Conservation (phyloP, 2,113 vertebrate genomes). For the western clawed frog (Xenopus tropicalis) region DNA sequence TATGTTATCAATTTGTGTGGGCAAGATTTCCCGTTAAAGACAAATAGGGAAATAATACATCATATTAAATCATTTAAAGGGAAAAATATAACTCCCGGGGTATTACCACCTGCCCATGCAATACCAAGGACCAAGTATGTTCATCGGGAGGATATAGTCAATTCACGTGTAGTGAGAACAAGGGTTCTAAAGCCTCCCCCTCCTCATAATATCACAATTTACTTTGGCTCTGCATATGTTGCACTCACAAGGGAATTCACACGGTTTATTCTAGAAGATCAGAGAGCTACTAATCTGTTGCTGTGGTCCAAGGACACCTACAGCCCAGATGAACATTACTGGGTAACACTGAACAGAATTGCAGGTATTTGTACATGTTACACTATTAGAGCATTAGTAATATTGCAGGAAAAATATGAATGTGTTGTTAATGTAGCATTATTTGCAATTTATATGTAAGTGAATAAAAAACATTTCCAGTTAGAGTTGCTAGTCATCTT, state of each 20-base stretch:
- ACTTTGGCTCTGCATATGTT: slow-evolving; percentile 65
- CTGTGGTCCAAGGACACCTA: slow-evolving; percentile 65
- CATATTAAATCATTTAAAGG: slow-evolving; percentile 56
- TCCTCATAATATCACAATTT: slow-evolving; percentile 62
- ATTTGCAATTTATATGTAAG: too few species aligned
- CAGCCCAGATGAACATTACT: slow-evolving; percentile 67
- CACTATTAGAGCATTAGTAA: too few species aligned
- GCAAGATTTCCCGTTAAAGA: slow-evolving; percentile 64
- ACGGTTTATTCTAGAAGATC: slow-evolving; percentile 55
- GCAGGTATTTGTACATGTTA: slow-evolving; percentile 49
- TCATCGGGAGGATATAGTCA: slow-evolving; percentile 35
- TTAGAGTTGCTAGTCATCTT: too few species aligned
- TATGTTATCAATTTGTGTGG: slow-evolving; percentile 63
- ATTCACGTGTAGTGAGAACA: slow-evolving; percentile 45
- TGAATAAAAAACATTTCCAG: too few species aligned
- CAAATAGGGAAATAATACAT: slow-evolving; percentile 58
- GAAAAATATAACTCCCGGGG: slow-evolving; percentile 61
- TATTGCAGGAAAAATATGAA: too few species aligned
- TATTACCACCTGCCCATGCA: slow-evolving; percentile 47
- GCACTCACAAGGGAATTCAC: slow-evolving; percentile 60
- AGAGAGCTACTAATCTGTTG: slow-evolving; percentile 56
- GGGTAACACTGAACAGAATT: slow-evolving; percentile 66
- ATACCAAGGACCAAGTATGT: slow-evolving; percentile 51
- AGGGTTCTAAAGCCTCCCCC: slow-evolving; percentile 47
- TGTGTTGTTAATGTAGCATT: too few species aligned